Conservation (phyloP, 2,113 vertebrate species). For the Todiramphus saurophagus region DNA sequence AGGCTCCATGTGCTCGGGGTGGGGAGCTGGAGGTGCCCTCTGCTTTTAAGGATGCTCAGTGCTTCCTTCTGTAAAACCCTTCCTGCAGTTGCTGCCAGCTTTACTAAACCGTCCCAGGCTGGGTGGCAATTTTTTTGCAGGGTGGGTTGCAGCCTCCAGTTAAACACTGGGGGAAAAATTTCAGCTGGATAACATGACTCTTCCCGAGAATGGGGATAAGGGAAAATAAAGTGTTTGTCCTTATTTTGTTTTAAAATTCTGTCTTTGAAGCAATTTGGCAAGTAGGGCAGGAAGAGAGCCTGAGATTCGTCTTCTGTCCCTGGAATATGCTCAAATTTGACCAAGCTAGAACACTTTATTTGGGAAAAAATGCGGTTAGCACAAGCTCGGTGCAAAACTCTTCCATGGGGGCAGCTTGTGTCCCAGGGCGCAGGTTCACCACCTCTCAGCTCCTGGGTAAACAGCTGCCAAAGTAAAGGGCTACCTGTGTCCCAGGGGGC, state of each 20-base stretch:
- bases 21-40: not conserved
- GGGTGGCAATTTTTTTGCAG: not conserved
- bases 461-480: not conserved
- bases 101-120: not conserved
- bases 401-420: not conserved
- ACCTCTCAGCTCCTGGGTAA: not conserved
- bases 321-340: slow-evolving; percentile 55
- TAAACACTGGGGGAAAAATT: not conserved
- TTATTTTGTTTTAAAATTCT: slow-evolving; percentile 23
- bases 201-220: not conserved
- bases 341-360: slow-evolving; percentile 43
- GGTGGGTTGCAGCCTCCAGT: not conserved
- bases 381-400: not conserved
- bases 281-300: not conserved
- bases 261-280: slow-evolving; percentile 48
- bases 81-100: not conserved
- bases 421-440: not conserved
- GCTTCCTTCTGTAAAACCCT: not conserved
- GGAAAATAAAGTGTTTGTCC: not conserved
- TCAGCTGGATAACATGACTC: not conserved
- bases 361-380: slow-evolving; percentile 27
- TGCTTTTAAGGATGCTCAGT: not conserved
- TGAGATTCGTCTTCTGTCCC: slow-evolving; percentile 11
- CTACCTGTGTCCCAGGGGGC: not conserved
- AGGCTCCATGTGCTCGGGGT: not conserved